Evolutionary conservation across 2,888 invertebrate genomes (phyloP), one percentile per base, ranked within the genome.

Genomic region (Encarsia formosa): DNA sequence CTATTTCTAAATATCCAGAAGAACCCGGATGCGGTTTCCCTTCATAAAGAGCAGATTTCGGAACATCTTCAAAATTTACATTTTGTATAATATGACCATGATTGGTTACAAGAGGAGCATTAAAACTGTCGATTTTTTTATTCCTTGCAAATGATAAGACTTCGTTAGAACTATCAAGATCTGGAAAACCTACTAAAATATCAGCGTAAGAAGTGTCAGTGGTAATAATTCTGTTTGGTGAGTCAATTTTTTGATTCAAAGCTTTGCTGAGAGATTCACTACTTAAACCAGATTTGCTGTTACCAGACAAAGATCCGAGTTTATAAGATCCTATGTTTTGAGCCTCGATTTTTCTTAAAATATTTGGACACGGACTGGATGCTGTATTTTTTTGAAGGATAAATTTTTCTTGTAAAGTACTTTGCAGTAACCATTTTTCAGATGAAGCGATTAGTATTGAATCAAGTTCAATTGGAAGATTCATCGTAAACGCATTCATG

Each of bases 1-100:
- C 71, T n/a, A 82, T 74, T 67, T 81, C 79, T 40, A 80, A 65
- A 61, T 75, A 81, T 15, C 76, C 75, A 31, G 68, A 58, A 2
- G 71, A 56, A 19, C 57, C 62, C 4, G 23, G 18, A 47, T 58
- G 54, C 37, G 42, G 60, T 29, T 37, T 58, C 26, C 62, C 59
- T 4, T 55, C 49, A 32, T 32, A 55, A 46, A 61, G 51, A 16
- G 64, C 64, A 5, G 64, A 65, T 8, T 56, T 46, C 1, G 67
- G 64, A 18, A 70, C 55, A 31, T 67, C 61, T 13, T 63, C 55
- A 1, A 61, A 24, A 13, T 61, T 52, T 9, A 75, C 48, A 6
- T 68, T 62, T 59, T 65, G 58, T n/a, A 69, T 59, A 20, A 74
- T 61, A 58, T 68, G 67, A 2, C 71, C 73, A 16, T 61, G 52